A percentile compares a stretch with the other conserved stretches of the same genome.
phyloP scores from a whole-genome alignment of 2,888 invertebrate species.

The Cantharis rufa region DNA sequence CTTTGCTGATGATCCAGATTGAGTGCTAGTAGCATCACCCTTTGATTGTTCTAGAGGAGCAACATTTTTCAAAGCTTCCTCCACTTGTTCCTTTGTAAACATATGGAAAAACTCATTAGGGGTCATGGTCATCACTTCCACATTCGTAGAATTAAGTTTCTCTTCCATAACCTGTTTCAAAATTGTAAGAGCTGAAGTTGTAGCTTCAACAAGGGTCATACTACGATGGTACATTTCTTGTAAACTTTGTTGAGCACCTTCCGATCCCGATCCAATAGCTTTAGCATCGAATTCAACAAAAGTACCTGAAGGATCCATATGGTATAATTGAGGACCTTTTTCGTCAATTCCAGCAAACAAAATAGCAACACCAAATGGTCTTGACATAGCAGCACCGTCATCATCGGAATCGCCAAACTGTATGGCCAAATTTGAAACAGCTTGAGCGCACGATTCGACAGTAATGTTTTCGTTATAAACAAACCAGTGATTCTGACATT shows the following conservation, averaged over 20 bases:
- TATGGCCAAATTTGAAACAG: slow-evolving; percentile 98
- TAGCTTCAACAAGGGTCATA: slow-evolving; percentile 92
- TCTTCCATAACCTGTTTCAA: slow-evolving; percentile 99
- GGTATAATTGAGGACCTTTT: slow-evolving; percentile 92
- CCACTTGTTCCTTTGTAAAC: slow-evolving; percentile 88
- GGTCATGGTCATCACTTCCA: slow-evolving; percentile 96
- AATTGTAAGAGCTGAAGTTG: slow-evolving; percentile 87
- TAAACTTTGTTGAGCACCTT: slow-evolving; percentile 96
- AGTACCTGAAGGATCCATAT: slow-evolving; percentile 99
- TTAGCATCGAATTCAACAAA: slow-evolving; percentile 98
- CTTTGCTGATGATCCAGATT: neutral
- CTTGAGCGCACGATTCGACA: slow-evolving; percentile 97
- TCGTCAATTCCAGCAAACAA: slow-evolving; percentile 95
- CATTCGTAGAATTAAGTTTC: slow-evolving; percentile 94
- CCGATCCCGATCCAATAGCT: slow-evolving; percentile 98
- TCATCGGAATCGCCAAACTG: slow-evolving; percentile 99
- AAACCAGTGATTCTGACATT: slow-evolving; percentile 99
- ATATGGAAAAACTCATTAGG: slow-evolving; percentile 83
- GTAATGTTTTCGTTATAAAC: slow-evolving; percentile 95
- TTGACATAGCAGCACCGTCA: slow-evolving; percentile 91
- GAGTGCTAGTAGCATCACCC: slow-evolving; percentile 9
- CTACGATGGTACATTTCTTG: slow-evolving; percentile 77
- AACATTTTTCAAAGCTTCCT: slow-evolving; percentile 54
- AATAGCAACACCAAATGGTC: slow-evolving; percentile 99
- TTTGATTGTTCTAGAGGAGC: slow-evolving; percentile 24